Percentiles rank a stretch among this genome's conserved stretches.
Conservation (phyloP, 2,113 vertebrate species). For the Prietella phreatophila region DNA sequence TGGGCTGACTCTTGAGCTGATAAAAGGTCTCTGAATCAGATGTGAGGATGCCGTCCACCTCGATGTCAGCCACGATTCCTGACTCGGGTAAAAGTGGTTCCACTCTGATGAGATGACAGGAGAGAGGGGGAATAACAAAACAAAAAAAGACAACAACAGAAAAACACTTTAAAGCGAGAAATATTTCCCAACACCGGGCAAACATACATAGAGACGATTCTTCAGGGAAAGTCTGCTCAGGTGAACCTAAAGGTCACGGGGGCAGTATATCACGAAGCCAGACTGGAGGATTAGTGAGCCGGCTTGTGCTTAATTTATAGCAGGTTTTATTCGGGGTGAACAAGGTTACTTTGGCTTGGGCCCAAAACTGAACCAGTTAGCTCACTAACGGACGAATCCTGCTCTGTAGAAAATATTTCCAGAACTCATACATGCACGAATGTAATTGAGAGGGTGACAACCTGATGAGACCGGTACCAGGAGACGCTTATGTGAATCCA, state of each 20-base stretch:
- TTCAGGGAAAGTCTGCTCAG: constrained; percentile 2
- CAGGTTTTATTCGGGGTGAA: neutral
- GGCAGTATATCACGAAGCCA: neutral
- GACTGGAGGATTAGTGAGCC: neutral
- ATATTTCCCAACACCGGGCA: neutral
- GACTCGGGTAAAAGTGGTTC: constrained; percentile 80
- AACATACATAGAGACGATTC: neutral
- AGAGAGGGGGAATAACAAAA: neutral
- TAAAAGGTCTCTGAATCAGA: constrained; percentile 78
- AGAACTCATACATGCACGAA: neutral
- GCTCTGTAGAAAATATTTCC: neutral
- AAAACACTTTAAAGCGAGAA: neutral
- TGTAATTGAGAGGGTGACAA: too few relatives aligned
- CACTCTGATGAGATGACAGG: constrained; percentile 67
- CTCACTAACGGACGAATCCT: neutral
- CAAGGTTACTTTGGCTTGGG: neutral
- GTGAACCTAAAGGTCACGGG: constrained; percentile 17
- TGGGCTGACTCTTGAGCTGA: constrained; percentile 85
- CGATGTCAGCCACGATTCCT: constrained; percentile 86
- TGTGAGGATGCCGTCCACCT: constrained; percentile 74
- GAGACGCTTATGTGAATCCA: neutral
- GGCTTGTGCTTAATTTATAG: neutral
- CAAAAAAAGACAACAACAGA: neutral
- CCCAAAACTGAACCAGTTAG: constrained; percentile 4
- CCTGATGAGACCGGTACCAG: neutral